Base-by-base conservation (phyloP, 1,140 invertebrate species). In the Pseudomyrmex pallidus region DNA sequence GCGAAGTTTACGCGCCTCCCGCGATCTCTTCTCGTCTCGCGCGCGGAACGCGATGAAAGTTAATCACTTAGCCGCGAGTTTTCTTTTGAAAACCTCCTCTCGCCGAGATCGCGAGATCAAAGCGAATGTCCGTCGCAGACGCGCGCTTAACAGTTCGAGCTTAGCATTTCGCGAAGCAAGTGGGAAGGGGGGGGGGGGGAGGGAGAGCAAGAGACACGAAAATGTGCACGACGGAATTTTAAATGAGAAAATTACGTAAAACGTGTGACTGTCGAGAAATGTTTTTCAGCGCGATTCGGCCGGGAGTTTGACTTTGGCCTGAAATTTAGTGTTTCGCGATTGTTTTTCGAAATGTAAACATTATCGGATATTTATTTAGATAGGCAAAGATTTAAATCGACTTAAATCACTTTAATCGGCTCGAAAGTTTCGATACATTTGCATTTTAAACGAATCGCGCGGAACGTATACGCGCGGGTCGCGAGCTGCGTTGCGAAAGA, bases 41-140 rank as follows among this genome's bases (percentile, higher is more conserved):
- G 35, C 72, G 25, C 66, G 54, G 64, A 73, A 83, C 83, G 66
- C 63, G 86, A 86, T 72, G 86, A 70, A 68, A 83, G 80, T 87
- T 87, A 87, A 87, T 80, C 76, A 80, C 76, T 80, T 80, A 80
- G 54, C 54, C 54, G 44, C 12, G 56, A 0, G 13, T 80, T 54
- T 72, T 56, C 63, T 70, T 80, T 70, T 70, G 10, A 72, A 22
- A 22, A 22, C 20, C 20, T n/a, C n/a, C n/a, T n/a, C n/a, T n/a
- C n/a, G n/a, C n/a, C n/a, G n/a, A n/a, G n/a, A n/a, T n/a, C n/a
- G n/a, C 54, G 66, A 80, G 76, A 80, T 80, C 76, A 80, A 72
- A 70, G 66, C 50, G 46, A 72, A 72, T 50, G 46, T 13, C 56
- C n/a, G 13, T 44, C 52, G 56, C 66, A 72, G 66, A 80, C 59